Base-by-base conservation (phyloP, 92 coral and sea anemone genomes). In the Epizoanthus rinbou region DNA sequence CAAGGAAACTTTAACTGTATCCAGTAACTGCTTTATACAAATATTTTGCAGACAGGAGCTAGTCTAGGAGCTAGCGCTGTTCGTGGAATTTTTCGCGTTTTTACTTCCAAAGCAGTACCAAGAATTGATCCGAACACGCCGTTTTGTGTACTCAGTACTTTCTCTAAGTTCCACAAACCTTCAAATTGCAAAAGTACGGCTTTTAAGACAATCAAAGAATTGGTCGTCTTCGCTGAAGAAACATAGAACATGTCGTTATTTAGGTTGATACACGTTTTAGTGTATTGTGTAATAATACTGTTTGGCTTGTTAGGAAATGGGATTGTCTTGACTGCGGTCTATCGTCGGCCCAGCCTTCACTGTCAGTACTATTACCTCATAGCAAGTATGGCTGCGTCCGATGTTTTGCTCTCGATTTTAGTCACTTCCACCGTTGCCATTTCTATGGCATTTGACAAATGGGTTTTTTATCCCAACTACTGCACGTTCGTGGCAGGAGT, bases 341-440 rank as follows among this genome's bases (percentile, higher is more conserved):
- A 31, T 15, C 21, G 47, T 41, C 72, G 47, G 18, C 43, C 72
- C 0, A 66, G 43, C 4, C 47, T 66, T 14, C 47, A 66, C 21
- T 66, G 72, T 15, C 3, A 41, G 8, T n/a, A 66, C 3, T 65
- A 65, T 37, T 33, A 28, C 11, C 72, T 66, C 19, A 5, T 33
- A 33, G 39, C 69, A 33, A 64, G 72, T 66, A 33, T 66, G 72
- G 47, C 72, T n/a, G 47, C 15, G n/a, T 66, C 72, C n/a, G 72
- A 33, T 10, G n/a, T 33, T n/a, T 66, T 66, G 17, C 35, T 66
- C 3, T 16, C 72, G 21, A 3, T 66, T 15, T 33, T 66, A 37
- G 72, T 66, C 1, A 66, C 72, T 33, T 33, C 47, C 5, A 66
- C 8, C 45, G 41, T 66, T 66, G 72, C 72, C 6, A 13, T 65